phyloP scores from a whole-genome alignment of 1,140 invertebrate species.

The Drosophila subobscura region DNA sequence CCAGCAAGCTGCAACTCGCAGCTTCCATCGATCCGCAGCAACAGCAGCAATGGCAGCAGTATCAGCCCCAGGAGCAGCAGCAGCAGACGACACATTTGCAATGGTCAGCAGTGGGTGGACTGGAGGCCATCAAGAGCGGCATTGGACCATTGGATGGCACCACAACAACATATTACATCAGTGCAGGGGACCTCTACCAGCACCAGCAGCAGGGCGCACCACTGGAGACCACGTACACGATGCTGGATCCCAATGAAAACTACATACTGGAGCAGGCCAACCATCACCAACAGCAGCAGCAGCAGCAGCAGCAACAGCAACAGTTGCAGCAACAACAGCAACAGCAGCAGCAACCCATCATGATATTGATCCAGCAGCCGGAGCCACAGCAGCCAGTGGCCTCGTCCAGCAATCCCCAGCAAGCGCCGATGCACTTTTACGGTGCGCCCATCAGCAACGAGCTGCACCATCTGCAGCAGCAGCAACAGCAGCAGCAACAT shows the following conservation, averaged over 20 bases:
- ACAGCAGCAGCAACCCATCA: conserved; percentile 64
- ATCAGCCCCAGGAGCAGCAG: conserved; percentile 28
- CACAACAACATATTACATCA: conserved; percentile 77
- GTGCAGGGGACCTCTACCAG: conserved; percentile 68
- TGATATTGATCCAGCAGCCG: conserved; percentile 73
- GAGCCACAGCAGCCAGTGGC: conserved; percentile 60
- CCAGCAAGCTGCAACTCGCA: conserved; percentile 32
- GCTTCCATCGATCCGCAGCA: conserved; percentile 22
- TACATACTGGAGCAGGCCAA: conserved; percentile 59
- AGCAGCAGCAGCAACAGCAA: conserved; percentile 19
- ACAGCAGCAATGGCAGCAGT: conserved; percentile 32
- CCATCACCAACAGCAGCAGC: conserved; percentile 30
- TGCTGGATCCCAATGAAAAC: conserved; percentile 67
- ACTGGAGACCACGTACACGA: conserved; percentile 28
- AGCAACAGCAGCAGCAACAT: conserved; percentile 14
- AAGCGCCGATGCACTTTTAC: conserved; percentile 62
- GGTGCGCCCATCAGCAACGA: conserved; percentile 41
- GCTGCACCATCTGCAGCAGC: conserved; percentile 44
- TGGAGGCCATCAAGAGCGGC: conserved; percentile 58
- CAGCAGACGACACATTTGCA: conserved; percentile 49
- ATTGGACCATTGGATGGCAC: conserved; percentile 37
- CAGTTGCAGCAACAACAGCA: conserved; percentile 16
- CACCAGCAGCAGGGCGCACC: conserved; percentile 18
- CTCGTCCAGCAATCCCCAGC: conserved; percentile 70
- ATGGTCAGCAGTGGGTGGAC: conserved; percentile 65